Base-by-base conservation (phyloP, 2,888 invertebrate genomes). In the Cosmia pyralina region DNA sequence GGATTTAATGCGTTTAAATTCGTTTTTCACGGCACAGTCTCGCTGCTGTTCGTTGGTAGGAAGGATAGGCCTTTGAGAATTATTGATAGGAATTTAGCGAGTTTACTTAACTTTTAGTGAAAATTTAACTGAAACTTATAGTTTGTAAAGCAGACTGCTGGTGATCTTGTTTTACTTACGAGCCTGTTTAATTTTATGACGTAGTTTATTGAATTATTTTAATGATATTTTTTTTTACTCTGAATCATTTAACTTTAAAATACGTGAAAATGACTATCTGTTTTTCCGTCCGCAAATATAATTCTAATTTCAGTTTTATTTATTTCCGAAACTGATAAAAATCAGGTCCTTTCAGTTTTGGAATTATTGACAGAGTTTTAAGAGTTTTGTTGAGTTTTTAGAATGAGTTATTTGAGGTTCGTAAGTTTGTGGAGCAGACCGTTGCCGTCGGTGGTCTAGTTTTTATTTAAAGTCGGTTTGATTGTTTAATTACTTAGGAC, bases 31-130 rank as follows among this genome's bases (percentile, higher is more conserved):
- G 46, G 8, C 5, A 48, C 17, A 34, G 5, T 15, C 4, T 55
- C 17, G n/a, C n/a, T 57, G 28, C 4, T 53, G 10, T 50, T 50
- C 17, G n/a, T 34, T 44, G 50, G 19, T 71, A 22, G 22, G 34
- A 34, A 38, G 22, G 53, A 17, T 50, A 17, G 50, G 19, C 7
- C 15, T 34, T 38, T 34, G 22, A 44, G 3, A 34, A 22, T 46
- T 22, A 59, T 46, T 46, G 3, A 46, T 53, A 19, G 52, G n/a
- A 22, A 59, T 59, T 72, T 22, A 52, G 28, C 17, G 11, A 7
- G 7, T 57, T 72, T 72, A 28, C 10, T 19, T 28, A 28, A 66
- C 13, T 52, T 71, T 68, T n/a, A 8, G 28, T 19, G 63, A 28
- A 63, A 1, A 13, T n/a, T n/a, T n/a, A n/a, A 17, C 22, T 7